Evolutionary conservation across 2,797 vertebrate species (phyloP).

Genomic region (Danio aesculapii): DNA sequence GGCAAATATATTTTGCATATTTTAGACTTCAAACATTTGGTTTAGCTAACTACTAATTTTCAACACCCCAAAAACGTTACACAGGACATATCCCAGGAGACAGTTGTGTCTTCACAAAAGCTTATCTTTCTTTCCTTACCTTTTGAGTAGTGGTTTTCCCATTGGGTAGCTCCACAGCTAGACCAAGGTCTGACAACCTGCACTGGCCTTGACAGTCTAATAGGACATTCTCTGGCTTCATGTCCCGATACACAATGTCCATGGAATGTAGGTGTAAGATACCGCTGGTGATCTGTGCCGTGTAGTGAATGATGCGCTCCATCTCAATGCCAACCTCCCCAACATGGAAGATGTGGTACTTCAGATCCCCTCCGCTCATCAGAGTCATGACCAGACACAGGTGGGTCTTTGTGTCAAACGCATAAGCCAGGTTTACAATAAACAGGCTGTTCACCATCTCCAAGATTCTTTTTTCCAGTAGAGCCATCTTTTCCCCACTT

Average conservation of each 20-base stretch:
- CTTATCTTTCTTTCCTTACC: conserved; percentile 73
- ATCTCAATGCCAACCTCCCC: conserved; percentile 84
- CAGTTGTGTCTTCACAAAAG: not conserved
- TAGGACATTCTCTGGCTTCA: conserved; percentile 95
- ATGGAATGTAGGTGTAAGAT: conserved; percentile 78
- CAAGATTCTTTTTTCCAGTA: conserved; percentile 89
- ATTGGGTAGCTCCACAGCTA: conserved; percentile 84
- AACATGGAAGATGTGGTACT: conserved; percentile 86
- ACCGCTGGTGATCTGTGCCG: conserved; percentile 85
- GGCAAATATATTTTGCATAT: not conserved
- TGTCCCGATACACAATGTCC: conserved; percentile 86
- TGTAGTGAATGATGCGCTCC: conserved; percentile 85
- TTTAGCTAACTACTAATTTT: not conserved
- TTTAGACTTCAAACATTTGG: not conserved
- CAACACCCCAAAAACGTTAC: not conserved
- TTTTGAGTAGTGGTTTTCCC: conserved; percentile 81
- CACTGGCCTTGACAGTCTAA: conserved; percentile 88
- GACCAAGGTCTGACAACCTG: conserved; percentile 89
- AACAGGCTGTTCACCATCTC: conserved; percentile 89
- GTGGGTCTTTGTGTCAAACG: conserved; percentile 87
- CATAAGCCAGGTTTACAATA: conserved; percentile 88
- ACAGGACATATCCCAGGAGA: not conserved
- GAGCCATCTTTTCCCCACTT: conserved; percentile 85
- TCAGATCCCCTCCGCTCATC: conserved; percentile 94
- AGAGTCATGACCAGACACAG: conserved; percentile 94